phyloP scores from a whole-genome alignment of 2,797 vertebrate genomes.

The Oryzias sinensis region DNA sequence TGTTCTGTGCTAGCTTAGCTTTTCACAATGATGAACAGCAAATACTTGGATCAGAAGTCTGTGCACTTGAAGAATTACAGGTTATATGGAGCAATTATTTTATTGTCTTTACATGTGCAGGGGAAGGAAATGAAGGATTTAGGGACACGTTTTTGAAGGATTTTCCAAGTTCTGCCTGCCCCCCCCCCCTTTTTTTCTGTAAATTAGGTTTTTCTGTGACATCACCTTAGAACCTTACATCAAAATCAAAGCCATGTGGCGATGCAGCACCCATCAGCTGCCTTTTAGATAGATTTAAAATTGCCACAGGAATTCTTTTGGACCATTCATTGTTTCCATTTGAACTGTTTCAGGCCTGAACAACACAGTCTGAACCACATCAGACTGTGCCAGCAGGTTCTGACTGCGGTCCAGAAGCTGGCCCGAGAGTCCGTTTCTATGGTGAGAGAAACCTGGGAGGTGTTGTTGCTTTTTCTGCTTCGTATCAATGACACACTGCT shows the following conservation, averaged over 20 bases:
- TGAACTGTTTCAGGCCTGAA: constrained; percentile 78
- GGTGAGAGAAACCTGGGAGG: constrained; percentile 97
- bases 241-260: too few relatives aligned
- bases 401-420: constrained; percentile 93
- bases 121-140: not conserved
- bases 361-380: constrained; percentile 86
- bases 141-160: too few relatives aligned
- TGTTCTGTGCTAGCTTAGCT: not conserved
- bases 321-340: not conserved
- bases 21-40: not conserved
- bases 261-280: too few relatives aligned
- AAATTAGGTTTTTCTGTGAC: too few relatives aligned
- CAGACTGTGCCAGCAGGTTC: constrained; percentile 91
- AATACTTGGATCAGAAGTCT: not conserved
- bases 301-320: not conserved
- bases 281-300: too few relatives aligned
- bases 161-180: too few relatives aligned
- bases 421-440: constrained; percentile 87
- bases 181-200: too few relatives aligned
- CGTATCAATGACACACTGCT: constrained; percentile 93
- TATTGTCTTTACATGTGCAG: not conserved
- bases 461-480: constrained; percentile 91
- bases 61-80: not conserved
- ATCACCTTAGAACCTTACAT: too few relatives aligned
- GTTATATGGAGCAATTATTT: not conserved